Evolutionary conservation across 2,797 vertebrate species (phyloP).

Genomic region (Eulemur coronatus): DNA sequence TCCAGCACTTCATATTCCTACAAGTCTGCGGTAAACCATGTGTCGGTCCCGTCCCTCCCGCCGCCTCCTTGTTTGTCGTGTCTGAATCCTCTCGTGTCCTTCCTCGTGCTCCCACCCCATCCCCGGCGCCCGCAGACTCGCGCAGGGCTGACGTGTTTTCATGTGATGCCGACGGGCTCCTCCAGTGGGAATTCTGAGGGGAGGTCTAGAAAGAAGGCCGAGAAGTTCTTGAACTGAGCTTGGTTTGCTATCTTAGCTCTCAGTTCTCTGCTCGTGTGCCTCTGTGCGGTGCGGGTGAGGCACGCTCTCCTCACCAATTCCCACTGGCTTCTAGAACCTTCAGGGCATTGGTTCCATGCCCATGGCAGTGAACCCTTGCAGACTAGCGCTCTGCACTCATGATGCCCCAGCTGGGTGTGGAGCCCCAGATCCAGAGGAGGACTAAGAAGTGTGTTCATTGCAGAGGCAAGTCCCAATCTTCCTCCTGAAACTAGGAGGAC

Average conservation of each 20-base stretch:
- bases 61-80: not conserved
- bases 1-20: slow-evolving; percentile 90
- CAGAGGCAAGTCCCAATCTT: slow-evolving; percentile 43
- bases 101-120: not conserved
- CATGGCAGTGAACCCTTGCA: not conserved
- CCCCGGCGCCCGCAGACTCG: not conserved
- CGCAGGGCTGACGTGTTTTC: not conserved
- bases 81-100: not conserved
- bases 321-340: not conserved
- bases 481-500: slow-evolving; percentile 28
- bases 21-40: slow-evolving; percentile 91
- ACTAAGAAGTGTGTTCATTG: slow-evolving; percentile 20
- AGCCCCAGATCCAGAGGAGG: not conserved
- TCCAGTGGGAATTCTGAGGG: not conserved
- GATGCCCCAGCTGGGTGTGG: not conserved
- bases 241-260: not conserved
- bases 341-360: not conserved
- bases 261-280: not conserved
- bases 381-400: not conserved
- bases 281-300: not conserved
- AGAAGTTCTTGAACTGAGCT: not conserved
- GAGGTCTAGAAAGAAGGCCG: not conserved
- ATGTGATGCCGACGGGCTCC: not conserved
- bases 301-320: not conserved
- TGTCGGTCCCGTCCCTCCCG: not conserved